Conservation (phyloP, 2,888 invertebrate species). For the Trissolcus brochymenae region DNA sequence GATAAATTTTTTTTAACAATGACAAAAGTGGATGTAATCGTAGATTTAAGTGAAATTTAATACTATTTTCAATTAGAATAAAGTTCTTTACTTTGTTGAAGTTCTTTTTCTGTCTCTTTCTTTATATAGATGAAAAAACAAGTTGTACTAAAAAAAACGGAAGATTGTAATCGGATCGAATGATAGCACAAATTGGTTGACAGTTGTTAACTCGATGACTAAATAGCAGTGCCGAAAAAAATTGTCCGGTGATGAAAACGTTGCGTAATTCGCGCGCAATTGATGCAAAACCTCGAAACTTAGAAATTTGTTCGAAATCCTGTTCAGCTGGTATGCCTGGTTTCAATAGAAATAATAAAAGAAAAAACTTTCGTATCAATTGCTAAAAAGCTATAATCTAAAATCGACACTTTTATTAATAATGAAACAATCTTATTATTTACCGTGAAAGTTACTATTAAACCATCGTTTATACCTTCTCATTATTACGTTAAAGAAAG, state of each 20-base stretch:
- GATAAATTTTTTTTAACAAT: no score
- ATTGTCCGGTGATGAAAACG: slow-evolving; percentile 15
- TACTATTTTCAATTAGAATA: no score
- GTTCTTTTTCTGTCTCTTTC: no score
- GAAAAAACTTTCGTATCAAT: background rate
- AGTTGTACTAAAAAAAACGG: no score
- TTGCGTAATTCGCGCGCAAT: slow-evolving; percentile 12
- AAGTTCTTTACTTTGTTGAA: no score
- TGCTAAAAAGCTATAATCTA: no score
- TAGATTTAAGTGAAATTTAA: no score
- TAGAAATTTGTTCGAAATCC: slow-evolving; percentile 55
- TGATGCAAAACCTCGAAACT: slow-evolving; percentile 59
- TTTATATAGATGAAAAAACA: no score
- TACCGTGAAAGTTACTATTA: no score
- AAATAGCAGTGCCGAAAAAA: background rate
- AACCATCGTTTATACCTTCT: no score
- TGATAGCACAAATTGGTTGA: slow-evolving; percentile 1
- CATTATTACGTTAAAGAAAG: background rate
- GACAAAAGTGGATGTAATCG: no score
- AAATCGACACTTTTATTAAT: background rate
- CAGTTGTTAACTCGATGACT: slow-evolving; percentile 1
- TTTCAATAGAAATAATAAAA: slow-evolving; percentile 1
- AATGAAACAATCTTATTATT: slow-evolving; percentile 6
- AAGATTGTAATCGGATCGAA: background rate
- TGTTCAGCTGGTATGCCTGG: slow-evolving; percentile 59